These are phyloP conservation scores for Anastatus disparis DNA, from an alignment of 1,140 invertebrate species.

Conservation along the genomic window DNA sequence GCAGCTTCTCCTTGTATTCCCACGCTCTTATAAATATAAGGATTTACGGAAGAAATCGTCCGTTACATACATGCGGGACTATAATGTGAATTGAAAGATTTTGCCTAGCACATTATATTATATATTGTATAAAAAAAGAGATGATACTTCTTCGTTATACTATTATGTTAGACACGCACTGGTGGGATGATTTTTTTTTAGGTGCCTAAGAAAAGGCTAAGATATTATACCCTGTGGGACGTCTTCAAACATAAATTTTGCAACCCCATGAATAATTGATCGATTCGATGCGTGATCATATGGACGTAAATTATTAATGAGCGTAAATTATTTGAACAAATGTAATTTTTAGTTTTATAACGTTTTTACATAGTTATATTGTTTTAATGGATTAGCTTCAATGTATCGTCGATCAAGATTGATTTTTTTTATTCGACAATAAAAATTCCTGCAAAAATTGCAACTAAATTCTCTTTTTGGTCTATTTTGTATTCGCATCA, in stretches of 20 bases:
- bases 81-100: neutral
- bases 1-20: neutral
- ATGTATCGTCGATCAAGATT: neutral
- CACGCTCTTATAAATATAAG: constrained; percentile 39
- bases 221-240: constrained; percentile 42
- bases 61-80: neutral
- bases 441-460: neutral
- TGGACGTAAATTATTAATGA: no score
- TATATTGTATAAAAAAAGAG: no score
- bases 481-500: neutral
- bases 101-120: no score
- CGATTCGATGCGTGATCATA: constrained; percentile 57
- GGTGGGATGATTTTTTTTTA: constrained; percentile 27
- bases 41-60: constrained; percentile 36
- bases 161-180: constrained; percentile 46
- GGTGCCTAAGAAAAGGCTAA: constrained; percentile 5
- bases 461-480: neutral
- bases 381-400: neutral
- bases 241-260: constrained; percentile 54
- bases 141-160: neutral
- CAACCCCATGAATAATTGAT: constrained; percentile 61
- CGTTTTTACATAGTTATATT: no score
- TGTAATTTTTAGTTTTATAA: no score
- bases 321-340: constrained; percentile 58
- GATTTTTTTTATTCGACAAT: constrained; percentile 1